These are phyloP conservation scores for Dendroctonus ponderosae DNA, from an alignment of 1,140 invertebrate species.

Conservation along the genomic window DNA sequence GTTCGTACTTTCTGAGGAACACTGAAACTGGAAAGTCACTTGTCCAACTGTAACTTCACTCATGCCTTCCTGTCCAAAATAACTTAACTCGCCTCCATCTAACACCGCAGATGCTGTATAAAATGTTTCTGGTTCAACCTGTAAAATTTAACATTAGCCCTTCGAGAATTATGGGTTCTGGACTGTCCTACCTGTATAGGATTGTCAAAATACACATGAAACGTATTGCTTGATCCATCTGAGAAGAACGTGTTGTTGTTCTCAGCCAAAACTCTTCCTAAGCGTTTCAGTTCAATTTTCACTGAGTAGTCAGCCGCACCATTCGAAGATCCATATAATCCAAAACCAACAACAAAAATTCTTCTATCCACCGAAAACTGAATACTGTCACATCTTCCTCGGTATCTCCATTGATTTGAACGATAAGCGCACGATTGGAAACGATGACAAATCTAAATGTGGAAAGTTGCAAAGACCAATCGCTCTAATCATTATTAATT, in stretches of 20 bases:
- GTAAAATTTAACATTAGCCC: slow-evolving; percentile 41
- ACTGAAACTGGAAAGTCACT: slow-evolving; percentile 92
- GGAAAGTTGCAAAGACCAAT: slow-evolving; percentile 4
- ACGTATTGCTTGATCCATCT: slow-evolving; percentile 90
- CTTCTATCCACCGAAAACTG: slow-evolving; percentile 90
- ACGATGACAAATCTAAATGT: slow-evolving; percentile 78
- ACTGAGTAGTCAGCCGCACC: slow-evolving; percentile 89
- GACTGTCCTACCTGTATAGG: slow-evolving; percentile 69
- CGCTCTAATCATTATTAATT: background rate
- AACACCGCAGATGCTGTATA: slow-evolving; percentile 88
- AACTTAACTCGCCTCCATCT: slow-evolving; percentile 87
- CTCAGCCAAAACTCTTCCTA: slow-evolving; percentile 81
- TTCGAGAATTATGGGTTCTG: background rate
- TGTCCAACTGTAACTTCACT: slow-evolving; percentile 85
- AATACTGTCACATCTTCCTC: slow-evolving; percentile 88
- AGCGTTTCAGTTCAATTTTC: slow-evolving; percentile 84
- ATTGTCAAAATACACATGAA: slow-evolving; percentile 90
- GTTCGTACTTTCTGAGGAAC: slow-evolving; percentile 90
- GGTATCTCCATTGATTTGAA: slow-evolving; percentile 92
- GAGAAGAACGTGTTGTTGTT: slow-evolving; percentile 91
- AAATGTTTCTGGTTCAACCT: slow-evolving; percentile 86
- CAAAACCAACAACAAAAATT: slow-evolving; percentile 91
- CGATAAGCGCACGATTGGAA: slow-evolving; percentile 95
- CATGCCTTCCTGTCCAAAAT: slow-evolving; percentile 93
- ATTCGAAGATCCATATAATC: slow-evolving; percentile 87